These are phyloP conservation scores for Escarpia spicata DNA, from an alignment of 2,888 invertebrate genomes.

Conservation along the genomic window DNA sequence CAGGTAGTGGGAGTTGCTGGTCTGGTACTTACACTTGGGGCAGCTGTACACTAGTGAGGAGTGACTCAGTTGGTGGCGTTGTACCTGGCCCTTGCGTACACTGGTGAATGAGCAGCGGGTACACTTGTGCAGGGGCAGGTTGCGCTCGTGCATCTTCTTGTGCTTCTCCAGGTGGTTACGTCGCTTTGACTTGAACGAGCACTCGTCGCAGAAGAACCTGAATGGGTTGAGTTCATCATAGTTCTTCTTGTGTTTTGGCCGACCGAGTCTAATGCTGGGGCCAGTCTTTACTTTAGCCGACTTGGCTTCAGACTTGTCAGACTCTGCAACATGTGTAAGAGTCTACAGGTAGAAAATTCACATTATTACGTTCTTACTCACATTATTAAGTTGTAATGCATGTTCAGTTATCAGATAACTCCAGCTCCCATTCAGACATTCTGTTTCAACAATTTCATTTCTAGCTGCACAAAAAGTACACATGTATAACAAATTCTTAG, in stretches of 20 bases:
- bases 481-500: too few relatives aligned
- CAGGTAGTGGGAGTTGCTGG: constrained; percentile 53
- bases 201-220: constrained; percentile 65
- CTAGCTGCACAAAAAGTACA: too few relatives aligned
- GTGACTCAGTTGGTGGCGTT: constrained; percentile 62
- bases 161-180: constrained; percentile 65
- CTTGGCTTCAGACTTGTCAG: neutral
- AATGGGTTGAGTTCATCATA: constrained; percentile 71
- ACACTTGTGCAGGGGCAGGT: constrained; percentile 53
- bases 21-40: constrained; percentile 56
- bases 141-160: constrained; percentile 57
- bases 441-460: too few relatives aligned
- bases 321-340: neutral
- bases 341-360: neutral
- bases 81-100: constrained; percentile 61
- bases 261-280: neutral
- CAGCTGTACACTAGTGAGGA: constrained; percentile 51
- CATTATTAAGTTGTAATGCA: too few relatives aligned
- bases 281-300: neutral
- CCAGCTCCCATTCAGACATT: too few relatives aligned
- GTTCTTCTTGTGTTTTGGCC: constrained; percentile 44
- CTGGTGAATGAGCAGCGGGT: constrained; percentile 63
- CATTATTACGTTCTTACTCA: too few relatives aligned
- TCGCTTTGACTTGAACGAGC: constrained; percentile 67
- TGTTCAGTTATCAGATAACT: too few relatives aligned